Conservation (phyloP, 2,113 vertebrate species). For the Protobothrops mucrosquamatus region DNA sequence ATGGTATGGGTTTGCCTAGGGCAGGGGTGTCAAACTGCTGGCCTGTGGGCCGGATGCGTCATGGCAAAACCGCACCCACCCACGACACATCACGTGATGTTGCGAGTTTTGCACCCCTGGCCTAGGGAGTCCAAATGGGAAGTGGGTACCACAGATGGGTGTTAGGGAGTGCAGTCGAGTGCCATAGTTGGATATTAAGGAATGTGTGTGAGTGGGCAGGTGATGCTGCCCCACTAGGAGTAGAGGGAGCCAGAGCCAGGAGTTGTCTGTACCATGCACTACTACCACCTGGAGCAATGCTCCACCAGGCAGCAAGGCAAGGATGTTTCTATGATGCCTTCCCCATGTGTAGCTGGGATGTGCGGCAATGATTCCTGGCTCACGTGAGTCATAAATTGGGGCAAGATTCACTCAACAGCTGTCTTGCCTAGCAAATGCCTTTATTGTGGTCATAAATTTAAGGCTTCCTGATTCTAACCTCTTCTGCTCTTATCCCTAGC, state of each 20-base stretch:
- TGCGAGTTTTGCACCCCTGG: not conserved
- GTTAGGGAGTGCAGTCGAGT: not conserved
- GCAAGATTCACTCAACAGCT: not conserved
- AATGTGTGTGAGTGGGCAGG: not conserved
- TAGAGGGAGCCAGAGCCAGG: not conserved
- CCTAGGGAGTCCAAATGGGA: not conserved
- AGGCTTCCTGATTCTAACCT: constrained; percentile 37
- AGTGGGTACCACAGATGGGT: not conserved
- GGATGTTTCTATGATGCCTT: not conserved
- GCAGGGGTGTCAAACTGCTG: no score
- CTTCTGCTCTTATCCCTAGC: constrained; percentile 21
- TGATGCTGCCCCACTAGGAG: not conserved
- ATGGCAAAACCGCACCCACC: no score
- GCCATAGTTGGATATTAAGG: not conserved
- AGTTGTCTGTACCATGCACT: not conserved
- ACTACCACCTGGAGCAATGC: not conserved
- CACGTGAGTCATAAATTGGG: not conserved
- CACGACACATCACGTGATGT: no score
- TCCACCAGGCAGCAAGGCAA: not conserved
- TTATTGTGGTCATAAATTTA: not conserved
- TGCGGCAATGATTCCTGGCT: not conserved
- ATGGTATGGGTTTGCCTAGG: not conserved
- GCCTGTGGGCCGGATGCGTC: no score
- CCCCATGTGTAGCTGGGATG: not conserved
- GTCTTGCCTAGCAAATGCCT: not conserved